Evolutionary conservation across 2,113 vertebrate species (phyloP).

Genomic region (Ptyas mucosa): DNA sequence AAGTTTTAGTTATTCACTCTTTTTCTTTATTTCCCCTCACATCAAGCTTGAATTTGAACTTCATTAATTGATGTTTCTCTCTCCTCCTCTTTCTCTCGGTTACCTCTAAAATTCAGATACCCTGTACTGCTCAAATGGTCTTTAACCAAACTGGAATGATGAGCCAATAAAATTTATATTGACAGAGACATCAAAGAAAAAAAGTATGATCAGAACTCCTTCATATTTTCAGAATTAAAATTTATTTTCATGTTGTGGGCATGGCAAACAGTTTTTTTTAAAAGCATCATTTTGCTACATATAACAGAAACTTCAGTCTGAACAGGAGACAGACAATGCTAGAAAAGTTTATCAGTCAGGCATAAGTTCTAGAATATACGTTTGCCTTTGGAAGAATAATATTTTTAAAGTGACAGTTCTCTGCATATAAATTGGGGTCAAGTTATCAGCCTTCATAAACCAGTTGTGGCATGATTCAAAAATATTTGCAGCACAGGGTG

Average conservation of each 20-base stretch:
- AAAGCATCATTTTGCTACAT: constrained; percentile 6
- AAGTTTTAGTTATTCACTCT: background rate
- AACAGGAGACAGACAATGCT: constrained; percentile 22
- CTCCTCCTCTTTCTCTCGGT: background rate
- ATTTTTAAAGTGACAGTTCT: constrained; percentile 25
- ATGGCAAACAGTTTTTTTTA: background rate
- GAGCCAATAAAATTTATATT: background rate
- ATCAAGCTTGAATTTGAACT: background rate
- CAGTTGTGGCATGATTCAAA: constrained; percentile 30
- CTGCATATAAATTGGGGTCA: constrained; percentile 30
- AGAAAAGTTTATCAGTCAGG: constrained; percentile 35
- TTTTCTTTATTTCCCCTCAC: constrained; percentile 1
- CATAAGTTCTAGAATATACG: constrained; percentile 41
- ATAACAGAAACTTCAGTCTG: constrained; percentile 32
- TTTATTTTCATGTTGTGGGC: background rate
- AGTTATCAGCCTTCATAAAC: constrained; percentile 32
- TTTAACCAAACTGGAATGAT: background rate
- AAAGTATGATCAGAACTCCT: background rate
- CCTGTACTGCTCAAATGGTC: background rate
- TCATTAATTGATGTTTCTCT: background rate
- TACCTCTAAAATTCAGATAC: background rate
- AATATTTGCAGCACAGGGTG: constrained; percentile 27
- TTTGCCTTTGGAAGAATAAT: constrained; percentile 38
- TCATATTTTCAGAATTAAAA: background rate
- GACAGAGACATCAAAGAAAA: background rate